Evolutionary conservation across 2,113 vertebrate genomes (phyloP).

Genomic region (Corythornis vintsioides): DNA sequence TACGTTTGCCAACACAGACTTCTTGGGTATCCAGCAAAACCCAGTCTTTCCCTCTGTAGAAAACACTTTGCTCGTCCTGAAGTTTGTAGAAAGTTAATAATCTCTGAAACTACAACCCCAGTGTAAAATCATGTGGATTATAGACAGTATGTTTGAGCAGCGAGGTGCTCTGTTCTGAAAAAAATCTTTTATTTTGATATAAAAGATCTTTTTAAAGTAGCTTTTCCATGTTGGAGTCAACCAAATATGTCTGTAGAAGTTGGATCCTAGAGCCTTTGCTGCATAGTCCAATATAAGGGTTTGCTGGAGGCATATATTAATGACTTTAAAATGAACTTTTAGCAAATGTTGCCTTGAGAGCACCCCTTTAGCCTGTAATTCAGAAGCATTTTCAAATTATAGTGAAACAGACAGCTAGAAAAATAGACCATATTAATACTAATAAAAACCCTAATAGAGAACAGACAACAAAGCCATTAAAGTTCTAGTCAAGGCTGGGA

Average conservation of each 20-base stretch:
- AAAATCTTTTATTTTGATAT: neutral
- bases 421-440: too few relatives aligned
- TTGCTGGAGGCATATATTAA: neutral
- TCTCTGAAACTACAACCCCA: neutral
- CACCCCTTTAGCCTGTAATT: neutral
- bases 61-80: neutral
- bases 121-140: neutral
- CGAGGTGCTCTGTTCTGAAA: neutral
- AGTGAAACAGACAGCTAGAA: conserved; percentile 14
- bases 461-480: conserved; percentile 2
- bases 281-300: neutral
- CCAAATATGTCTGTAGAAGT: neutral
- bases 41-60: neutral
- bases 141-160: neutral
- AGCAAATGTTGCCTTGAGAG: neutral
- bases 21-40: neutral
- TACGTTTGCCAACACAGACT: neutral
- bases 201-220: neutral
- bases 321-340: conserved; percentile 12
- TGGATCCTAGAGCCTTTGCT: neutral
- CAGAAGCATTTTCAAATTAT: neutral
- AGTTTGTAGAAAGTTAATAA: neutral
- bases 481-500: conserved; percentile 7
- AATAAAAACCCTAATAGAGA: conserved; percentile 8
- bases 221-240: neutral